Percentiles rank a stretch among this genome's conserved stretches.
Conservation (phyloP, 2,888 invertebrate species). For the Rhorus exstirpatorius region DNA sequence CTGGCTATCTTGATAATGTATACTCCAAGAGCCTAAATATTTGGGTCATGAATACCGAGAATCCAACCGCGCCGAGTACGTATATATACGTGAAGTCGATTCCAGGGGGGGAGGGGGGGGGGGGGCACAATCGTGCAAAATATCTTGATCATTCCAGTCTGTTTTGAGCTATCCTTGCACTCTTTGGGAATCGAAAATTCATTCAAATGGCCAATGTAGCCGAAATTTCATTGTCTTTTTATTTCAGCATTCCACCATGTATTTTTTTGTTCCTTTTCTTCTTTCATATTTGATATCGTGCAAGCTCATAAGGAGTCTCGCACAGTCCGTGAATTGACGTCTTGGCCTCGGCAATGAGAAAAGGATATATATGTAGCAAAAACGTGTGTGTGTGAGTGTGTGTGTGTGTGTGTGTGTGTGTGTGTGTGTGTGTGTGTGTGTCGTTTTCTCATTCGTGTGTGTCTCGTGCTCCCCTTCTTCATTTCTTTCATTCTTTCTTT, state of each 20-base stretch:
- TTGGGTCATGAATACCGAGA: slow-evolving; percentile 64
- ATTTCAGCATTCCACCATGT: too few species aligned
- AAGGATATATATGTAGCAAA: slow-evolving; percentile 46
- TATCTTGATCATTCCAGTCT: not conserved
- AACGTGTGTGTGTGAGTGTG: too few species aligned
- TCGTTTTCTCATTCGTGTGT: slow-evolving; percentile 9
- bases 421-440: not conserved
- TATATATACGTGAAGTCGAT: not conserved
- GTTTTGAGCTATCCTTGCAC: too few species aligned
- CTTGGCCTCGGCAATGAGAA: slow-evolving; percentile 37
- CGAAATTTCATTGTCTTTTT: too few species aligned
- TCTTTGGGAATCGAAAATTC: too few species aligned
- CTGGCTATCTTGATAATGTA: slow-evolving; percentile 57
- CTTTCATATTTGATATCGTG: slow-evolving; percentile 31
- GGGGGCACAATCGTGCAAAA: not conserved
- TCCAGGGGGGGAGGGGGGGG: not conserved
- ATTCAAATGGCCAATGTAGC: too few species aligned
- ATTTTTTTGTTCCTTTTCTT: not conserved
- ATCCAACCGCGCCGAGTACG: slow-evolving; percentile 51
- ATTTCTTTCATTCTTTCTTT: slow-evolving; percentile 22
- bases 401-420: too few species aligned
- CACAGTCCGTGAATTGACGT: slow-evolving; percentile 1
- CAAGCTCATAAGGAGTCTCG: slow-evolving; percentile 15
- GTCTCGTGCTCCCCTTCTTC: slow-evolving; percentile 22
- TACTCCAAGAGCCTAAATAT: slow-evolving; percentile 58